phyloP scores from a whole-genome alignment of 1,140 invertebrate genomes.

The Drosophila lini region DNA sequence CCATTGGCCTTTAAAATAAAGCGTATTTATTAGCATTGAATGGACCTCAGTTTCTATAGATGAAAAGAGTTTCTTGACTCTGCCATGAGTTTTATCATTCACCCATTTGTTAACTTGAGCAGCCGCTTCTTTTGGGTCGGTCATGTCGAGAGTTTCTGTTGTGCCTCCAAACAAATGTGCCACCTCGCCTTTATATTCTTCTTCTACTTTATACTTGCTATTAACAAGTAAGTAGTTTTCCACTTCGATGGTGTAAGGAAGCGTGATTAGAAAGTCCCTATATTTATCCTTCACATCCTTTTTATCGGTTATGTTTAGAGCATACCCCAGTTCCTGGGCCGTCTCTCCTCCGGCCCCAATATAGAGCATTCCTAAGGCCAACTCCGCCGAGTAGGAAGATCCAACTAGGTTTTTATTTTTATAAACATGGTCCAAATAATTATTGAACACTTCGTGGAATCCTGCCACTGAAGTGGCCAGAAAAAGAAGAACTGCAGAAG shows the following conservation, averaged over 20 bases:
- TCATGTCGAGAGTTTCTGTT: background rate
- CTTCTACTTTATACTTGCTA: background rate
- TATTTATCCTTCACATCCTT: background rate
- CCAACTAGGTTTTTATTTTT: background rate
- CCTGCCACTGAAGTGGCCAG: background rate
- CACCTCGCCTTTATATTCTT: background rate
- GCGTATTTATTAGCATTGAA: background rate
- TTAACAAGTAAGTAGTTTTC: background rate
- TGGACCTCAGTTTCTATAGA: background rate
- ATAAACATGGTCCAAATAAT: background rate
- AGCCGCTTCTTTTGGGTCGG: background rate
- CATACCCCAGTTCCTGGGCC: background rate
- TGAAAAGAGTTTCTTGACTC: background rate
- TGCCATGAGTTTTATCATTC: background rate
- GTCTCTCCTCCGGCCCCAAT: background rate
- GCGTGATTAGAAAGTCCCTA: fast-evolving
- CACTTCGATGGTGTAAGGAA: background rate
- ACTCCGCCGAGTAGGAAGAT: background rate
- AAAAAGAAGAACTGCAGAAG: background rate
- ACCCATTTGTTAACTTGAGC: background rate
- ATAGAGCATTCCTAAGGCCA: background rate
- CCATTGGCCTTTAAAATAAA: background rate
- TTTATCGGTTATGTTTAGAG: background rate
- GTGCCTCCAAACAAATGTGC: background rate
- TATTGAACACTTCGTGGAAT: background rate